Evolutionary conservation across 2,888 invertebrate species (phyloP).

Genomic region (Hirtodrosophila histrioides): DNA sequence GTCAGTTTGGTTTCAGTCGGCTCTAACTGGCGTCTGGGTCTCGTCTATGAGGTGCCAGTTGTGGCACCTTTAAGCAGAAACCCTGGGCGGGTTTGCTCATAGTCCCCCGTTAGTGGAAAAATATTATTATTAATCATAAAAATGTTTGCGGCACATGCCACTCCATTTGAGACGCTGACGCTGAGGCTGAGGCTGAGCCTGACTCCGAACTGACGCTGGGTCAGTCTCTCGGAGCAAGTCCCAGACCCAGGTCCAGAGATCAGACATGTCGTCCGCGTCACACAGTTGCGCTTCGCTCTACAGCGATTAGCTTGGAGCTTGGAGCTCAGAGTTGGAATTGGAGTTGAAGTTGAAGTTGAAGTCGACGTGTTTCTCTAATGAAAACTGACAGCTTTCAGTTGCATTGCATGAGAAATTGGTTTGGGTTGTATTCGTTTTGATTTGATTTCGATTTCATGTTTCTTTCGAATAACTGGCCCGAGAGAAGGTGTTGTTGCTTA

Average conservation of each 20-base stretch:
- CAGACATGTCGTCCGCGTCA: conserved; percentile 39
- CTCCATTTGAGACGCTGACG: conserved; percentile 64
- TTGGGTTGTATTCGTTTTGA: conserved; percentile 18
- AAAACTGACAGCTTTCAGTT: conserved; percentile 75
- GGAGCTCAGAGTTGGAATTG: conserved; percentile 14
- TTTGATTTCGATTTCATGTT: conserved; percentile 43
- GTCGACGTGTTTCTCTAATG: conserved; percentile 67
- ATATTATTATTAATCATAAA: conserved; percentile 70
- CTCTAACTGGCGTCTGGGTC: conserved; percentile 55
- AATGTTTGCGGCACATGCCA: conserved; percentile 78
- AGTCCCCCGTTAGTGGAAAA: conserved; percentile 2
- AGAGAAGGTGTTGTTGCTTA: conserved; percentile 1
- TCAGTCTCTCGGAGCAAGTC: conserved; percentile 8
- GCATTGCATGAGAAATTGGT: conserved; percentile 53
- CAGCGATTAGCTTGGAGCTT: conserved; percentile 38
- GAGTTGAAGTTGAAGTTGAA: conserved; percentile 11
- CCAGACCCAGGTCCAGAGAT: conserved; percentile 17
- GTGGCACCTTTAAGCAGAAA: conserved; percentile 68
- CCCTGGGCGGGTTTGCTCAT: conserved; percentile 26
- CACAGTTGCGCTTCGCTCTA: conserved; percentile 38
- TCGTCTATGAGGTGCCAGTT: conserved; percentile 76
- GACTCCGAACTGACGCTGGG: conserved; percentile 15
- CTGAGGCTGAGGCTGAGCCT: conserved; percentile 26
- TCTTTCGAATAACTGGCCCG: conserved; percentile 14
- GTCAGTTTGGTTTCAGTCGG: conserved; percentile 58